Conservation (phyloP, 2,888 invertebrate genomes). For the Argynnis bischoffii region DNA sequence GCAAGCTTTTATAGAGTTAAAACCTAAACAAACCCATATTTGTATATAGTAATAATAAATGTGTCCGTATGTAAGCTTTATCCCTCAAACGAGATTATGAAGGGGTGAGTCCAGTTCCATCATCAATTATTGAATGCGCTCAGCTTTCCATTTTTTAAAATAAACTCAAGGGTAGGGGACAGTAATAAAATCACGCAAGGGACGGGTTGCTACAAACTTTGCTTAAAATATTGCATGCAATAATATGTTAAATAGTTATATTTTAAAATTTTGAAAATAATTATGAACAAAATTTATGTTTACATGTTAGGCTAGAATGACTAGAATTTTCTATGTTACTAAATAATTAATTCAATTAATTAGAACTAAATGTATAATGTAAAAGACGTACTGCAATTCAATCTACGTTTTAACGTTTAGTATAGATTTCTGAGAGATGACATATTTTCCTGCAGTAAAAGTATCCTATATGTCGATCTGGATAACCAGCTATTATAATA, state of each 20-base stretch:
- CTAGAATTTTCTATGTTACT: no score
- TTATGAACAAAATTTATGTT: no score
- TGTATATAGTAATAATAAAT: slow-evolving; percentile 11
- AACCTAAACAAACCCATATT: slow-evolving; percentile 6
- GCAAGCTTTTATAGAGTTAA: neutral
- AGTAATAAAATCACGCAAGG: slow-evolving; percentile 66
- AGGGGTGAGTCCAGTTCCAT: slow-evolving; percentile 66
- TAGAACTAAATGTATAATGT: no score
- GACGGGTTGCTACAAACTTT: slow-evolving; percentile 33
- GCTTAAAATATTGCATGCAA: slow-evolving; percentile 18
- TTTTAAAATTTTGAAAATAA: neutral
- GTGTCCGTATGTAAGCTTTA: slow-evolving; percentile 26
- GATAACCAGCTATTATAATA: no score
- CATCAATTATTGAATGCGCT: slow-evolving; percentile 75
- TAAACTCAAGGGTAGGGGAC: slow-evolving; percentile 65
- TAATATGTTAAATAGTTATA: slow-evolving; percentile 12
- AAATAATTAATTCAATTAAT: no score
- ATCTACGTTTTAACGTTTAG: neutral
- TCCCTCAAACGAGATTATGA: slow-evolving; percentile 61
- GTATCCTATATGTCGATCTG: no score
- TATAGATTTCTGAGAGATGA: no score
- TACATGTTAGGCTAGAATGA: no score
- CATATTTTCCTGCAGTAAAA: no score
- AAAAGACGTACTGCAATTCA: neutral
- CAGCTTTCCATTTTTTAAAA: slow-evolving; percentile 77